Evolutionary conservation across 2,797 vertebrate genomes (phyloP).

Genomic region (Trematomus bernacchii): DNA sequence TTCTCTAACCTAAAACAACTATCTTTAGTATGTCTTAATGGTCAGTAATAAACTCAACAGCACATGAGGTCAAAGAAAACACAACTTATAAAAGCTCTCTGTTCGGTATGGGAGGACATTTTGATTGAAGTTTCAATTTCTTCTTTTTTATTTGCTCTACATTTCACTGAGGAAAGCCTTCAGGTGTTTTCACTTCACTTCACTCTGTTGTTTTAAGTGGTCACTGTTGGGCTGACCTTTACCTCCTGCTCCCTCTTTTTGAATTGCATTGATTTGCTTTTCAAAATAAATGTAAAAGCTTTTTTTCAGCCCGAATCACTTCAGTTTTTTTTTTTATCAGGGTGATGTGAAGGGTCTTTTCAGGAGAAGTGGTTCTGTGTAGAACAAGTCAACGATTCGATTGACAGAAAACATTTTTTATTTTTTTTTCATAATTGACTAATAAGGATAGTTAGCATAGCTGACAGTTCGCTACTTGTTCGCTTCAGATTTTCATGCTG

Average conservation of each 20-base stretch:
- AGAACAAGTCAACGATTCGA: too few relatives aligned
- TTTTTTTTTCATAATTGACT: too few relatives aligned
- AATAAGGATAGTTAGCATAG: too few relatives aligned
- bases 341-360: not conserved
- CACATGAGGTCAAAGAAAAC: constrained; percentile 7
- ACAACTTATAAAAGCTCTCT: not conserved
- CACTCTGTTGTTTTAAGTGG: constrained; percentile 14
- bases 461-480: too few relatives aligned
- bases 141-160: not conserved
- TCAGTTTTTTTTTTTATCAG: not conserved
- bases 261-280: constrained; percentile 58
- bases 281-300: constrained; percentile 28
- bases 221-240: constrained; percentile 49
- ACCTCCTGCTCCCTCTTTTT: too few relatives aligned
- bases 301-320: not conserved
- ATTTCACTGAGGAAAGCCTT: not conserved
- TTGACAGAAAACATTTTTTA: too few relatives aligned
- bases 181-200: constrained; percentile 12
- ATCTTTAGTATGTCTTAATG: too few relatives aligned
- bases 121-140: not conserved
- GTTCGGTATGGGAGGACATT: not conserved
- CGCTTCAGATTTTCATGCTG: too few relatives aligned
- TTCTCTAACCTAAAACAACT: too few relatives aligned
- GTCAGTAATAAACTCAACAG: too few relatives aligned
- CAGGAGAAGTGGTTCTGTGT: not conserved